Conservation (phyloP, 2,797 vertebrate species). For the Pachyuromys duprasi region DNA sequence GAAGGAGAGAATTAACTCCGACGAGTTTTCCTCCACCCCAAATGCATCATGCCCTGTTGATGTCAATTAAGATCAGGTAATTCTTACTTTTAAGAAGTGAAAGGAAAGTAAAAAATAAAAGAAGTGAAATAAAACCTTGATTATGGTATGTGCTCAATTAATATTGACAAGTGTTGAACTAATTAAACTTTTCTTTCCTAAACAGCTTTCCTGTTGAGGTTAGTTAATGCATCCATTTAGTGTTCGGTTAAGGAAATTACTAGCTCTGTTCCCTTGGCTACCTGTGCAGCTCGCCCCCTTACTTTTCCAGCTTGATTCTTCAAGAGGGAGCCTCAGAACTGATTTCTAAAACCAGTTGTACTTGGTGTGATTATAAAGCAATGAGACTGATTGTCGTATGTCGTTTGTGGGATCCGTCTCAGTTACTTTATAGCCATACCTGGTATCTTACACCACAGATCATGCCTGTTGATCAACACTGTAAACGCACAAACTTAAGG, state of each 20-base stretch:
- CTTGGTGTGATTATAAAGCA: conserved; percentile 83
- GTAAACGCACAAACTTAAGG: conserved; percentile 35
- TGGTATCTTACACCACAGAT: conserved; percentile 71
- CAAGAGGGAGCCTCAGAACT: conserved; percentile 74
- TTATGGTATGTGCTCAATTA: conserved; percentile 63
- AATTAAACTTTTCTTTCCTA: conserved; percentile 73
- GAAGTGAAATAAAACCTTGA: background rate
- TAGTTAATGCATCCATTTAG: background rate
- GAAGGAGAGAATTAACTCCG: background rate
- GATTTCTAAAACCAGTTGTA: conserved; percentile 68
- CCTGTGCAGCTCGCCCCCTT: conserved; percentile 43
- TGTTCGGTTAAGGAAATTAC: background rate
- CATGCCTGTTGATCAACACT: conserved; percentile 57
- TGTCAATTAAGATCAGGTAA: background rate
- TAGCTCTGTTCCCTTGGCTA: conserved; percentile 13
- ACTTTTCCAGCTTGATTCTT: conserved; percentile 73
- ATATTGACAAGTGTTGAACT: conserved; percentile 58
- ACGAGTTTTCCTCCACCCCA: background rate
- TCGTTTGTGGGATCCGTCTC: conserved; percentile 80
- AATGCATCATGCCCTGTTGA: background rate
- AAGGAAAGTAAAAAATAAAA: background rate
- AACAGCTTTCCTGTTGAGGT: conserved; percentile 69
- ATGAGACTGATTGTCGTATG: conserved; percentile 83
- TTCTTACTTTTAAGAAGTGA: conserved; percentile 34
- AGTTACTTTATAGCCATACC: conserved; percentile 83